Evolutionary conservation across 1,140 invertebrate species (phyloP), one percentile per base, ranked within the genome.

Genomic region (Drosophila novamexicana): DNA sequence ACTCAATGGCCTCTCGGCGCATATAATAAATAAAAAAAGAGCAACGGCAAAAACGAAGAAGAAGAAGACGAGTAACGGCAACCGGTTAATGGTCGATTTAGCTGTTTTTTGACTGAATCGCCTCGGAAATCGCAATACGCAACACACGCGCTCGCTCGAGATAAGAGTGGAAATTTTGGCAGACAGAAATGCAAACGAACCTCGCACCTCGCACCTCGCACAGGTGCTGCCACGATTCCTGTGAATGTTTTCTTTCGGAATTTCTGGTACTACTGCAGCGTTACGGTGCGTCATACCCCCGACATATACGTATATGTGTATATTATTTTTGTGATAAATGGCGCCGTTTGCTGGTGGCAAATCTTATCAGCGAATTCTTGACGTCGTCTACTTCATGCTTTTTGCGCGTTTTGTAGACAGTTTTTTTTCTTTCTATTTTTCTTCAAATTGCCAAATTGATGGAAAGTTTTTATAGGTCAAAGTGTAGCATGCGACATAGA

Each of bases 71-170:
- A 37, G 59, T 37, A 70, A 1, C 40, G 40, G 37, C 73, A 73
- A 81, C 79, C 79, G 82, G 83, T 86, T 85, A 79, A 86, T 76
- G 82, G 58, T 80, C 79, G 71, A 67, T 82, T 85, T 78, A 81
- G 80, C 70, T 81, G 81, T 81, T 85, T 77, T 82, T 86, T 86
- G 75, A 85, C 82, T 79, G 66, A 79, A 68, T 54, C 44, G 52
- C 49, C 44, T 22, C 52, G 67, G 36, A 54, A 18, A 50, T 32
- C 40, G 52, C 14, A 50, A 39, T 70, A 53, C 59, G 65, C 62
- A 8, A 86, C 82, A 81, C 22, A 29, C 22, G 22, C 22, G 22
- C 22, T 4, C 64, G 64, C 67, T 71, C 79, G 47, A 57, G 82
- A 86, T 82, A 82, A 86, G 70, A 82, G 53, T 75, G 71, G 61